Base-by-base conservation (phyloP, 2,797 vertebrate species). In the Falco rusticolus region DNA sequence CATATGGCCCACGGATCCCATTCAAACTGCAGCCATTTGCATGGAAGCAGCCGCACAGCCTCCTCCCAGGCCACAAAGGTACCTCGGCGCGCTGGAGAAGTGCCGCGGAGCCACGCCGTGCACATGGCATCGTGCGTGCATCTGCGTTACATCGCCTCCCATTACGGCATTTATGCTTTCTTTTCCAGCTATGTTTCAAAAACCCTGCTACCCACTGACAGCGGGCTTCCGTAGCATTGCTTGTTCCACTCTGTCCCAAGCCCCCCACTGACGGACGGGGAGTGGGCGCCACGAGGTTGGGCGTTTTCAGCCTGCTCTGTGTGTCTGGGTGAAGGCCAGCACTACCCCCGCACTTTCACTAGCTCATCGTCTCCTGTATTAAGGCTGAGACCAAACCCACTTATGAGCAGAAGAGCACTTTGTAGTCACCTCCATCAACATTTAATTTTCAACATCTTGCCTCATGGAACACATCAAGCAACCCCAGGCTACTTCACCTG, bases 51-150 rank as follows among this genome's bases (percentile, higher is more conserved):
- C 26, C 24, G 25, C 8, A 29, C 26, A 48, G 45, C 50, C 57
- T 70, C 63, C 50, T 53, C 51, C 28, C 5, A 28, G 43, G 20
- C 22, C 78, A 82, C 37, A 37, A 6, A 89, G 63, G 47, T 43
- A 7, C 53, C 2, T 10, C 7, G 48, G 89, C 65, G 17, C 0
- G 3, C 19, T 9, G 75, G 50, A 84, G 25, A 48, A 59, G 5
- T 1, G 2, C 76, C 7, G 1, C 0, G 3, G 39, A 70, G 69
- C 50, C 78, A 19, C 0, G 0, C 29, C 24, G 25, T 4, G 22
- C 31, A 2, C 2, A 2, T 19, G 65, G 56, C 43, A 9, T 15
- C 1, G 5, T 5, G 31, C 1, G 4, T 11, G 33, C 54, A 15
- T 31, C 48, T 48, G 20, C 18, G 3, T 10, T 20, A 1, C 10